A percentile compares a stretch with the other conserved stretches of the same genome.
Conservation (phyloP, 2,113 vertebrate genomes). For the Chiloscyllium plagiosum region DNA sequence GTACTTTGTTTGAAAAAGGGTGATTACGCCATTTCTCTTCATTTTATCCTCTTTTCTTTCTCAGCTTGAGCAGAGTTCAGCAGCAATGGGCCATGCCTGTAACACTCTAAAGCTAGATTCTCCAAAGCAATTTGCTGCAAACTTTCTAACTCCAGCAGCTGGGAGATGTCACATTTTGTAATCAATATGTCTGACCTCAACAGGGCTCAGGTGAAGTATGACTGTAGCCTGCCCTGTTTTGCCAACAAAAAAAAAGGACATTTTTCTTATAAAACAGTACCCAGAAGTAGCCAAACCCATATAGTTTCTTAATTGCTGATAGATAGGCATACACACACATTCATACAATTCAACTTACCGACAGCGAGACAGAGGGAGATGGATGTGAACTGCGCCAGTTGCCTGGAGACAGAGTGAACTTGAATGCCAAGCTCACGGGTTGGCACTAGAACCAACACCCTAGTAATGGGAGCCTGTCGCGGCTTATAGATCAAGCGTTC, state of each 20-base stretch:
- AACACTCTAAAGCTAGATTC: background rate
- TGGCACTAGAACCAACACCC: slow-evolving; percentile 84
- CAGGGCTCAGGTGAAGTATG: background rate
- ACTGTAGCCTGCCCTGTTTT: background rate
- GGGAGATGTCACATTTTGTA: background rate
- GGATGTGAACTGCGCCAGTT: slow-evolving; percentile 85
- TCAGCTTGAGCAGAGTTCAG: background rate
- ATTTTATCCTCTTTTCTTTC: background rate
- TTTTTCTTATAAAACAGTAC: background rate
- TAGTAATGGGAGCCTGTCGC: slow-evolving; percentile 76
- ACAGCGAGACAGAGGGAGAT: slow-evolving; percentile 83
- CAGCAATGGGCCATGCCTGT: background rate
- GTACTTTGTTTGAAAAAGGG: background rate
- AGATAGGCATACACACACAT: too few relatives aligned
- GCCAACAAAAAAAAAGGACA: background rate
- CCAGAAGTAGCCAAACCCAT: background rate
- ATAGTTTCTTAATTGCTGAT: background rate
- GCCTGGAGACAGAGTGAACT: slow-evolving; percentile 82
- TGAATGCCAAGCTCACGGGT: slow-evolving; percentile 94
- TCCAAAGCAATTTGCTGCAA: background rate
- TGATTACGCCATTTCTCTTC: background rate
- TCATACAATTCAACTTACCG: slow-evolving; percentile 59
- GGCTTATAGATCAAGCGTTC: slow-evolving; percentile 95
- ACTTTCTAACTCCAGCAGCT: background rate
- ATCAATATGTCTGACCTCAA: background rate